Evolutionary conservation across 2,113 vertebrate species (phyloP).

Genomic region (Trachemys scripta): DNA sequence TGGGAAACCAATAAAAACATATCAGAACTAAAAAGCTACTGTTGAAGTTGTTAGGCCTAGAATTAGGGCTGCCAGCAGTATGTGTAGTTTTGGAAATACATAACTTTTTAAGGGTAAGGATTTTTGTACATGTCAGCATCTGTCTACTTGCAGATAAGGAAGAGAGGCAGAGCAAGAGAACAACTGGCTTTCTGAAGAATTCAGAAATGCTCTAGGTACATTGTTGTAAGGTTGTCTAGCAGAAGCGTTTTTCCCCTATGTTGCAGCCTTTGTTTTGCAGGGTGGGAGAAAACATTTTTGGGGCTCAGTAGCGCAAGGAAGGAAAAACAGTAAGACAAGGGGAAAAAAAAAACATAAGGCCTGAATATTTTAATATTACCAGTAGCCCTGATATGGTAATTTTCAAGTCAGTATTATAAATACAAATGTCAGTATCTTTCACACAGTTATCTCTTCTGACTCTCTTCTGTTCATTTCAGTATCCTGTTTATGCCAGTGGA

Average conservation of each 20-base stretch:
- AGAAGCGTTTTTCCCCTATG: background rate
- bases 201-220: background rate
- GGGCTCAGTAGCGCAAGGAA: background rate
- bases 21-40: background rate
- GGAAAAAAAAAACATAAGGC: background rate
- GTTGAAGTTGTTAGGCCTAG: background rate
- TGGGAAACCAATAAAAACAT: background rate
- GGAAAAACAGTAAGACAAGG: background rate
- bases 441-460: fast-evolving
- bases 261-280: background rate
- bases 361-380: background rate
- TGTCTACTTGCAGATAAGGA: background rate
- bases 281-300: background rate
- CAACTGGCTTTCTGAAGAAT: background rate
- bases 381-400: fast-evolving
- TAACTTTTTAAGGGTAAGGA: background rate
- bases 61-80: background rate
- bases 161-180: background rate
- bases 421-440: fast-evolving
- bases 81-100: background rate
- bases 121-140: background rate
- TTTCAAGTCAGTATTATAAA: fast-evolving
- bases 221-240: background rate
- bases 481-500: background rate
- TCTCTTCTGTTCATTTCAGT: background rate